Percentiles rank a stretch among this genome's conserved stretches.
These are phyloP conservation scores for Limonius californicus DNA, from an alignment of 1,140 invertebrate genomes.

Conservation along the genomic window DNA sequence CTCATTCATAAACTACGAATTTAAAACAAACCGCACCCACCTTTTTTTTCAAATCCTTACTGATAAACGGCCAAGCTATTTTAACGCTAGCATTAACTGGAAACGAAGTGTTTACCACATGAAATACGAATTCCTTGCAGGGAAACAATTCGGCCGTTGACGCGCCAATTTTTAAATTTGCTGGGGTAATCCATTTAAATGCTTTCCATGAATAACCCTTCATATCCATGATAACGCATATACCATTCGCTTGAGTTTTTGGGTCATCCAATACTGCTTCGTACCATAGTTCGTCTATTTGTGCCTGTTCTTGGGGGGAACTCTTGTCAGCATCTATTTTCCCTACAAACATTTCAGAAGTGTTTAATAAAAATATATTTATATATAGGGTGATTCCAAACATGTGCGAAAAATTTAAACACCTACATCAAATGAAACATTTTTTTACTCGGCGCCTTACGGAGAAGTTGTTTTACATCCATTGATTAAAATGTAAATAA, in stretches of 20 bases:
- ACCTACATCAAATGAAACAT: too few relatives aligned
- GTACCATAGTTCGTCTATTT: not conserved
- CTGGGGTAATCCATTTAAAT: conserved; percentile 42
- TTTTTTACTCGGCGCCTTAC: too few relatives aligned
- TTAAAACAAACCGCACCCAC: too few relatives aligned
- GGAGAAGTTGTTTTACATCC: too few relatives aligned
- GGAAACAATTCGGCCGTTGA: conserved; percentile 40
- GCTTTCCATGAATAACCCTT: conserved; percentile 37
- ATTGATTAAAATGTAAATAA: too few relatives aligned
- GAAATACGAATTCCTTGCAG: conserved; percentile 34
- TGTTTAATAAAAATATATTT: too few relatives aligned
- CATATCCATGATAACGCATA: conserved; percentile 44
- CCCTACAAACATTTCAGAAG: too few relatives aligned
- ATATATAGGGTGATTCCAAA: too few relatives aligned
- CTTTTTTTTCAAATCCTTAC: conserved; percentile 33
- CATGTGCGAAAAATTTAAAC: too few relatives aligned
- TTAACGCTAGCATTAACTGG: conserved; percentile 30
- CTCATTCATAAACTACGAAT: too few relatives aligned
- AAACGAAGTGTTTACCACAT: conserved; percentile 37
- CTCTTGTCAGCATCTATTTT: not conserved
- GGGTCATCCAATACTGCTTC: not conserved
- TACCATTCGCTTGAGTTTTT: conserved; percentile 40
- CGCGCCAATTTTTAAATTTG: conserved; percentile 36
- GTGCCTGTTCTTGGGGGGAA: not conserved
- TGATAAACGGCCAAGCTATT: conserved; percentile 39